phyloP scores from a whole-genome alignment of 2,888 invertebrate genomes.

The Ophonus ardosiacus region DNA sequence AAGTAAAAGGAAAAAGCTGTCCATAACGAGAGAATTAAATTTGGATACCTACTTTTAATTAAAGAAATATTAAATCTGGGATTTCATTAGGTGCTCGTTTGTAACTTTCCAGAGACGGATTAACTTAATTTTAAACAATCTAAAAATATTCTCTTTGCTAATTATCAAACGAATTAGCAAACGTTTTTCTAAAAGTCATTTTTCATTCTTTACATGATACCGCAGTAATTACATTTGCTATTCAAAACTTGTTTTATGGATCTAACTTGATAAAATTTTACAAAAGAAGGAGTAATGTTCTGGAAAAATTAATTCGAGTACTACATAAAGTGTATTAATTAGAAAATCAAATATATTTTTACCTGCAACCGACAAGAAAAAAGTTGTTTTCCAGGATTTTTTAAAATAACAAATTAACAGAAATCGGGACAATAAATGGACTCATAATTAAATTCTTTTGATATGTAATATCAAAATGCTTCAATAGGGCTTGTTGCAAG shows the following conservation, averaged over 20 bases:
- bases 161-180: not conserved
- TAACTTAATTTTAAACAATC: not conserved
- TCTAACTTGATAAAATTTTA: not conserved
- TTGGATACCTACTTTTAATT: slow-evolving; percentile 46
- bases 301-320: too few relatives aligned
- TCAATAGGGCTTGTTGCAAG: too few relatives aligned
- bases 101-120: slow-evolving; percentile 24
- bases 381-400: too few relatives aligned
- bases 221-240: not conserved
- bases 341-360: too few relatives aligned
- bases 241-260: not conserved
- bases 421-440: too few relatives aligned
- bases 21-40: slow-evolving; percentile 25
- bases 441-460: too few relatives aligned
- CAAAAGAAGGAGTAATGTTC: too few relatives aligned
- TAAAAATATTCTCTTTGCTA: not conserved
- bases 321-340: too few relatives aligned
- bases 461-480: too few relatives aligned
- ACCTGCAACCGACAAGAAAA: too few relatives aligned
- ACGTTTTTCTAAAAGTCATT: not conserved
- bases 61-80: slow-evolving; percentile 55
- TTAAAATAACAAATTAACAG: too few relatives aligned
- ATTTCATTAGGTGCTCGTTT: slow-evolving; percentile 44
- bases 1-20: slow-evolving; percentile 15
- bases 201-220: not conserved